Evolutionary conservation across 2,888 invertebrate species (phyloP), one percentile per base, ranked within the genome.

Genomic region (Folsomia manolachei): DNA sequence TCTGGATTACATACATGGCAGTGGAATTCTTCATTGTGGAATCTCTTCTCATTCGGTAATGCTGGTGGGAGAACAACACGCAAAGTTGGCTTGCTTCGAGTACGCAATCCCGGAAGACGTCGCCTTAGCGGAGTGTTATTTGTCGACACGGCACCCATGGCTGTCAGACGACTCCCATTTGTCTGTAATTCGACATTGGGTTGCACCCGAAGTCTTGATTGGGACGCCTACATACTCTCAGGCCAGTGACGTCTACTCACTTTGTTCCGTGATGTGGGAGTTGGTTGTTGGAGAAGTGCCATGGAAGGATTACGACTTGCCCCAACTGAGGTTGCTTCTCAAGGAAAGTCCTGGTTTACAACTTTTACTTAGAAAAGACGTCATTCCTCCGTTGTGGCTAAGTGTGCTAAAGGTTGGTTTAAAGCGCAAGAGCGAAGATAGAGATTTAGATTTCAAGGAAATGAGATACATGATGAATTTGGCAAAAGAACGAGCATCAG

Each of bases 1-100:
- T 0, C 74, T 86, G 68, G 80, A 84, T 21, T 86, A 83, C 78
- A 80, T 86, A 2, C 86, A 86, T 78, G 81, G 83, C 24, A 82
- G 83, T 75, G 82, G 83, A 69, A 82, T 83, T 63, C 78, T 85
- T 0, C 86, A 86, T 78, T 83, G 84, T 78, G 82, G 81, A 69
- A 77, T 86, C 23, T 83, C 84, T 23, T 85, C 85, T 1, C 84
- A 85, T 80, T 83, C 85, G 27, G 81, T 86, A 23, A 83, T 83
- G 74, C 81, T 86, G 18, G 81, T 84, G 18, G 81, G 80, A 53
- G 77, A 80, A 18, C 77, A 81, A 67, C 79, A 80, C 14, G 85
- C 84, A 61, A 86, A 85, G 76, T 80, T 86, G 26, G 83, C 83
- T 21, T 84, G 85, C 77, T 83, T 85, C 77, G 85, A 86, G 75